Percentiles rank a stretch among this genome's conserved stretches.
phyloP scores from a whole-genome alignment of 92 coral and sea anemone genomes.

The Epizoanthus illoricatus region DNA sequence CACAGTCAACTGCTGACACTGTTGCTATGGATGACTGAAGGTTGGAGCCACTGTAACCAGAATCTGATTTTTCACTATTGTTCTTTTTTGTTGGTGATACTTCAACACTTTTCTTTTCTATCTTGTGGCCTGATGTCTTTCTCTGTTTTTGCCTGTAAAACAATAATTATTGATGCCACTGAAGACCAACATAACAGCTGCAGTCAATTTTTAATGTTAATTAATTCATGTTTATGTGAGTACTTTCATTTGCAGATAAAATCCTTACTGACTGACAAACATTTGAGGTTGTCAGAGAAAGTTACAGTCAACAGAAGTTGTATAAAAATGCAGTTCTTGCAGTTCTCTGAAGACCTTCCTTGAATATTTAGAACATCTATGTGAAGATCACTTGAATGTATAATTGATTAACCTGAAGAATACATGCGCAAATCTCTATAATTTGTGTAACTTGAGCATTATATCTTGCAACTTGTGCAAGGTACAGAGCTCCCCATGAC shows the following conservation, averaged over 20 bases:
- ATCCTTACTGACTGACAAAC: too few species aligned
- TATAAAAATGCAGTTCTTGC: too few species aligned
- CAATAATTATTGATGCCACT: neutral
- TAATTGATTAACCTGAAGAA: too few species aligned
- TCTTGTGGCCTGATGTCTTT: conserved; percentile 39
- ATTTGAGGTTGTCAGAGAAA: too few species aligned
- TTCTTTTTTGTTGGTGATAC: conserved; percentile 40
- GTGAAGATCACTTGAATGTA: neutral
- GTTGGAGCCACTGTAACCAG: conserved; percentile 66
- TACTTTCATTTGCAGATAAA: too few species aligned
- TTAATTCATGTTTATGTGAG: too few species aligned
- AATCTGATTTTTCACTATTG: conserved; percentile 65
- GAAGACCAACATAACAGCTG: neutral
- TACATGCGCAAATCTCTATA: too few species aligned
- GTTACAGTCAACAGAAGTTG: too few species aligned
- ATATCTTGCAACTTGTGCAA: too few species aligned
- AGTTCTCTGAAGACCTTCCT: neutral
- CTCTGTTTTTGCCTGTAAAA: conserved; percentile 82
- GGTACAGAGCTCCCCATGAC: too few species aligned
- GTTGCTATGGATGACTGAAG: conserved; percentile 76
- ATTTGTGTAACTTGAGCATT: too few species aligned
- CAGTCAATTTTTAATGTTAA: too few species aligned
- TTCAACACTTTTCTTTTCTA: conserved; percentile 43
- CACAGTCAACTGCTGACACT: conserved; percentile 79
- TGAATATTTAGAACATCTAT: neutral